Evolutionary conservation across 2,888 invertebrate species (phyloP), one percentile per base, ranked within the genome.

Genomic region (Diploptera punctata): DNA sequence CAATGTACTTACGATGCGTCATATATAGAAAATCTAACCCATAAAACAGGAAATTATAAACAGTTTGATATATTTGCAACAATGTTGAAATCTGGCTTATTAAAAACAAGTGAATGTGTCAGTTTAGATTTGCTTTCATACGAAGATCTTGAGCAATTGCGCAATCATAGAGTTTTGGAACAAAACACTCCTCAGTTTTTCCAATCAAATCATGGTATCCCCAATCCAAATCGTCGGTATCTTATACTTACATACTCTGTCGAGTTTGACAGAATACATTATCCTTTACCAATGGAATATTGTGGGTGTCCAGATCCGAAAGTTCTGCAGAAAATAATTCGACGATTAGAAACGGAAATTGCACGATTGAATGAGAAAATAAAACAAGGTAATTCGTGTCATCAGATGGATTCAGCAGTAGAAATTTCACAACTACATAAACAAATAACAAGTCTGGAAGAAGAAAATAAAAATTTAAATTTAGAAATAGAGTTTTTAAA

Each of bases 1-100:
- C 84, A 84, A 76, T 85, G 86, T 69, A 82, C 82, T 67, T 86
- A 85, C 74, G 86, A 86, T 76, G 81, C 83, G 21, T 81, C 78
- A 86, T 86, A 86, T 81, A 84, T 87, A 52, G 87, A 87, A 81
- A 86, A 84, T 77, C 79, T 87, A 70, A 87, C 87, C 1, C 84
- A 85, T 31, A 85, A 86, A 79, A 87, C 87, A 5, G 87, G 87
- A 61, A 87, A 86, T 79, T 87, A 83, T 77, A 87, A 87, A 77
- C 85, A 85, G 74, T 87, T 87, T 76, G 83, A 85, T 75, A 83
- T 86, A 33, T 87, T 87, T 77, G 79, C 84, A 5, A 82, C 85
- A 5, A 87, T 87, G 87, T 79, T 87, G 33, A 86, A 85, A 79
- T 86, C 86, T 16, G 87, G 86, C 54, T 78, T 87, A 54, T 78